phyloP scores from a whole-genome alignment of 1,140 invertebrate species.

The Ceratosolen fusciceps region DNA sequence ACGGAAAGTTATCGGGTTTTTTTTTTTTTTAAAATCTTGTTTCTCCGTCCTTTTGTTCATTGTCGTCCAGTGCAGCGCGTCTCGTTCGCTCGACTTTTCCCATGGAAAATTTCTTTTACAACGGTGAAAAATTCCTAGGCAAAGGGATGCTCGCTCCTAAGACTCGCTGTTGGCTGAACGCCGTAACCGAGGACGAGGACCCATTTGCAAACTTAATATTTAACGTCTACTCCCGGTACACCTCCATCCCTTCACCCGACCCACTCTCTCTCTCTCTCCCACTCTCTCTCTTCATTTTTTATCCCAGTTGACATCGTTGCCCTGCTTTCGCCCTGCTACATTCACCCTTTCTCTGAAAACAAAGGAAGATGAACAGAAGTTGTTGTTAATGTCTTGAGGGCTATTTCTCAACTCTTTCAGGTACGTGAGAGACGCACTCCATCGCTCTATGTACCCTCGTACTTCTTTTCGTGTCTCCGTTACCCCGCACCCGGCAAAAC shows the following conservation, averaged over 20 bases:
- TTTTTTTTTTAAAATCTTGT: neutral
- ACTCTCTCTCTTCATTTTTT: neutral
- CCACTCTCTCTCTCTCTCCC: neutral
- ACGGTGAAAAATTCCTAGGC: neutral
- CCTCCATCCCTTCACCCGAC: neutral
- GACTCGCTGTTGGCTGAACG: neutral
- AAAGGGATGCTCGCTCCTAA: neutral
- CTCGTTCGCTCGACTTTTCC: neutral
- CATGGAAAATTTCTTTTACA: neutral
- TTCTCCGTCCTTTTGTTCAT: no score
- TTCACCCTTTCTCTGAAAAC: conserved; percentile 12
- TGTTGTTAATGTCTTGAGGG: conserved; percentile 44
- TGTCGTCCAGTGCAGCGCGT: neutral
- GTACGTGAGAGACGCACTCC: conserved; percentile 27
- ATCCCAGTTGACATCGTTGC: neutral
- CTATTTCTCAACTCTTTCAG: conserved; percentile 45
- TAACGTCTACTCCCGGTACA: conserved; percentile 22
- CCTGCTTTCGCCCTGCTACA: neutral
- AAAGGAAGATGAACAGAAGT: conserved; percentile 39
- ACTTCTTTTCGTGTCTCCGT: neutral
- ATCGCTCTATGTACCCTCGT: neutral
- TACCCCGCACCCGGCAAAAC: neutral
- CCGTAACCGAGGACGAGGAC: conserved; percentile 17
- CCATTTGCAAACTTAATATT: conserved; percentile 47
- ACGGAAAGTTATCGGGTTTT: neutral